Percentiles rank a stretch among this genome's conserved stretches.
Evolutionary conservation across 2,888 invertebrate species (phyloP).

Genomic region (Cryptus viduatorius): DNA sequence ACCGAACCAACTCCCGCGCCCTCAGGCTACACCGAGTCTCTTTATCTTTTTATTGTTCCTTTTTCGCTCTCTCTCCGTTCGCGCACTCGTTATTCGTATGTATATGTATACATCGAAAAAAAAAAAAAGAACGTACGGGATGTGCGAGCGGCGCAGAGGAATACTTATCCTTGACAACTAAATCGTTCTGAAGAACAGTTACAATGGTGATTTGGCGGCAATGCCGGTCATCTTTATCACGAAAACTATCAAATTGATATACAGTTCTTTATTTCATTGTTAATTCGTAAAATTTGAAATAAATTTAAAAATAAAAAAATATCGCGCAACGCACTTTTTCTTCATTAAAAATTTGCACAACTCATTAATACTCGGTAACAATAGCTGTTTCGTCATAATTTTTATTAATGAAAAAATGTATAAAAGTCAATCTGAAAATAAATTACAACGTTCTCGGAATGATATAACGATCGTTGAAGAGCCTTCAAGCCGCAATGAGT

Average conservation of each 20-base stretch:
- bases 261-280: neutral
- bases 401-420: neutral
- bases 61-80: conserved; percentile 45
- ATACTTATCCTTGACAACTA: conserved; percentile 58
- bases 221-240: neutral
- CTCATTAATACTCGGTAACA: too few species aligned
- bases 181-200: conserved; percentile 30
- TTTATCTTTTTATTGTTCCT: conserved; percentile 58
- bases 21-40: conserved; percentile 61
- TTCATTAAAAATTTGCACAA: too few species aligned
- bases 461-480: neutral
- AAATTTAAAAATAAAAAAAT: too few species aligned
- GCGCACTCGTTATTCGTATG: conserved; percentile 46
- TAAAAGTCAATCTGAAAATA: neutral
- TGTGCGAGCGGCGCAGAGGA: conserved; percentile 31
- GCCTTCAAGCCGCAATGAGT: neutral
- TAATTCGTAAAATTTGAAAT: too few species aligned
- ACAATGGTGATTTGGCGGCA: neutral
- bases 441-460: neutral
- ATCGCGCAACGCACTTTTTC: too few species aligned
- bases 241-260: neutral
- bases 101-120: conserved; percentile 50
- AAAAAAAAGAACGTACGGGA: conserved; percentile 35
- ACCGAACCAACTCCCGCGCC: conserved; percentile 54
- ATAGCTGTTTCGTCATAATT: neutral